These are phyloP conservation scores for Pelusios castaneus DNA, from an alignment of 2,113 vertebrate species.

Conservation along the genomic window DNA sequence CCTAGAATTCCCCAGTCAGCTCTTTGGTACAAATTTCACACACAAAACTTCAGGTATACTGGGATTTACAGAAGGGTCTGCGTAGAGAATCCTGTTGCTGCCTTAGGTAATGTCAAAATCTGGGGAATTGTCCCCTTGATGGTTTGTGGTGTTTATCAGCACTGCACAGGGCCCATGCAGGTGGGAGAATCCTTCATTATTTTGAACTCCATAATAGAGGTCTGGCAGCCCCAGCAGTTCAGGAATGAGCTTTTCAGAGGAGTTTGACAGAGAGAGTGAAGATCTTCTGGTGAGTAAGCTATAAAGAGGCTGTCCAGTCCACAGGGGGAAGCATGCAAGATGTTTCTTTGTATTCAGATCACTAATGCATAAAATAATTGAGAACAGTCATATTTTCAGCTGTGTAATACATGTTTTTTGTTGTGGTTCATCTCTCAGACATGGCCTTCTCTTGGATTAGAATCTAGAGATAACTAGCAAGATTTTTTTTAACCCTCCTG, in stretches of 20 bases:
- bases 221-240: neutral
- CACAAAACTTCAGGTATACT: neutral
- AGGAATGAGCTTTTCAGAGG: neutral
- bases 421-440: neutral
- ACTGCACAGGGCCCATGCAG: neutral
- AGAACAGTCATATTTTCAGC: neutral
- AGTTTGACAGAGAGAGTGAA: neutral
- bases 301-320: neutral
- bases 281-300: neutral
- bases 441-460: neutral
- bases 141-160: neutral
- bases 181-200: neutral
- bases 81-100: neutral
- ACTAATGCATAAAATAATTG: neutral
- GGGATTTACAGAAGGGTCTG: neutral
- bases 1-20: neutral
- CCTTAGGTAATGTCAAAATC: neutral
- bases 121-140: neutral
- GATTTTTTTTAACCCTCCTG: neutral
- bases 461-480: neutral
- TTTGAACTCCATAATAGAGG: slow-evolving; percentile 28
- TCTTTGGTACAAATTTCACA: accelerated
- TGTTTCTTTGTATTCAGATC: neutral
- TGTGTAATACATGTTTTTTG: neutral
- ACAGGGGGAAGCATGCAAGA: accelerated